Percentiles rank a stretch among this genome's conserved stretches.
These are phyloP conservation scores for Spisula solida DNA, from an alignment of 2,888 invertebrate species.

Conservation along the genomic window DNA sequence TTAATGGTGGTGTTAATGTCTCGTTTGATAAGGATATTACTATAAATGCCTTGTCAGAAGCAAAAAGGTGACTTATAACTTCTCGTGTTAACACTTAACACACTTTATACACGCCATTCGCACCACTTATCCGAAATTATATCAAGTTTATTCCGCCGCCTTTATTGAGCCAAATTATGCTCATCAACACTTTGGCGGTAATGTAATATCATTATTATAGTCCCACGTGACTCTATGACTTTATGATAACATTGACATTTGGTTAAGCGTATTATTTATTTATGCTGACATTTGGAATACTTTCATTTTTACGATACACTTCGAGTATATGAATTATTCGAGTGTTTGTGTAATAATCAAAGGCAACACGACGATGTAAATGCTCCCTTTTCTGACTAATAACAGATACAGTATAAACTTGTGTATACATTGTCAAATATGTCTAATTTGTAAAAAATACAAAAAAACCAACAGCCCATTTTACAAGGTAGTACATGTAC, in stretches of 20 bases:
- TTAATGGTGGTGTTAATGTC: too few species aligned
- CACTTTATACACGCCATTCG: not conserved
- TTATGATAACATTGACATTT: slow-evolving; percentile 49
- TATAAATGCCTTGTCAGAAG: too few species aligned
- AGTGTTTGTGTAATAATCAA: not conserved
- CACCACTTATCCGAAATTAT: slow-evolving; percentile 11
- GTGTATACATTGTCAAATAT: too few species aligned
- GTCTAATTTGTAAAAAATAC: too few species aligned
- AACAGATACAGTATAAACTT: not conserved
- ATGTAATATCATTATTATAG: slow-evolving; percentile 39
- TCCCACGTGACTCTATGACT: slow-evolving; percentile 16
- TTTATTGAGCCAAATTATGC: slow-evolving; percentile 17
- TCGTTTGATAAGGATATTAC: too few species aligned
- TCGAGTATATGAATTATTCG: slow-evolving; percentile 4
- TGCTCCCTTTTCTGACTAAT: slow-evolving; percentile 1
- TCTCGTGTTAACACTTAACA: not conserved
- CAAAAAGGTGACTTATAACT: not conserved
- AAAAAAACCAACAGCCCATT: too few species aligned
- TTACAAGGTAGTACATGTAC: too few species aligned
- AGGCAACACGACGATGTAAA: not conserved
- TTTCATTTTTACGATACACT: not conserved
- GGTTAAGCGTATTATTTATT: slow-evolving; percentile 33
- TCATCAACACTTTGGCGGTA: slow-evolving; percentile 31
- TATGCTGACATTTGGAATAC: slow-evolving; percentile 36
- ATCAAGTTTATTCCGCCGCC: not conserved